A percentile compares a stretch with the other conserved stretches of the same genome.
These are phyloP conservation scores for Lottia gigantea DNA, from an alignment of 2,888 invertebrate species.

Conservation along the genomic window DNA sequence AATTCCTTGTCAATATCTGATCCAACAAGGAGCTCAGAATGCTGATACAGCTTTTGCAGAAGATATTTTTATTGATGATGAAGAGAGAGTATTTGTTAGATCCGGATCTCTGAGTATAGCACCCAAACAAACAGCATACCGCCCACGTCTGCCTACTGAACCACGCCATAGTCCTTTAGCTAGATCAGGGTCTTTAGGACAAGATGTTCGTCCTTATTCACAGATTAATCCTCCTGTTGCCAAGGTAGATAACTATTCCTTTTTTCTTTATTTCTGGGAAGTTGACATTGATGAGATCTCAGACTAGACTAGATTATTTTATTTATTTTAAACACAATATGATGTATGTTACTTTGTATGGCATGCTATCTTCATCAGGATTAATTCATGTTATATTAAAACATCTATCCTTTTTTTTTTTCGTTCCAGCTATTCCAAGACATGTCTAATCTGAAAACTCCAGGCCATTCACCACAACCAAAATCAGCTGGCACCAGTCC, in stretches of 20 bases:
- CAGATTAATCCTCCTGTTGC: constrained; percentile 51
- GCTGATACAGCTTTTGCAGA: constrained; percentile 66
- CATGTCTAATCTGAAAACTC: neutral
- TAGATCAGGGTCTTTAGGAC: constrained; percentile 59
- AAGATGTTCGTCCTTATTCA: constrained; percentile 51
- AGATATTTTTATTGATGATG: constrained; percentile 61
- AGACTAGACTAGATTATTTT: no score
- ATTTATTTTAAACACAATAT: no score
- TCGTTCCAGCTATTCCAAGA: neutral
- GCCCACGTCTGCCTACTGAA: constrained; percentile 60
- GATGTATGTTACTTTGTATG: neutral
- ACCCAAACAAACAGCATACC: constrained; percentile 36
- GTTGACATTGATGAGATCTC: no score
- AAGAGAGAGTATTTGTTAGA: constrained; percentile 57
- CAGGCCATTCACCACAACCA: constrained; percentile 22
- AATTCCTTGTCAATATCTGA: constrained; percentile 61
- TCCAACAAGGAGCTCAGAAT: constrained; percentile 56
- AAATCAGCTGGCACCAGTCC: constrained; percentile 63
- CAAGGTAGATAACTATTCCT: constrained; percentile 37
- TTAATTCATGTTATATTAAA: neutral
- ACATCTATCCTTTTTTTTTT: no score
- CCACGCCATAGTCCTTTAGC: constrained; percentile 59
- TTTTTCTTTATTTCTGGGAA: no score
- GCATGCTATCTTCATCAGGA: no score
- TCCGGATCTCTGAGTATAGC: constrained; percentile 58